Evolutionary conservation across 2,797 vertebrate species (phyloP), one percentile per base, ranked within the genome.

Genomic region (Hyperoplus lanceolatus): DNA sequence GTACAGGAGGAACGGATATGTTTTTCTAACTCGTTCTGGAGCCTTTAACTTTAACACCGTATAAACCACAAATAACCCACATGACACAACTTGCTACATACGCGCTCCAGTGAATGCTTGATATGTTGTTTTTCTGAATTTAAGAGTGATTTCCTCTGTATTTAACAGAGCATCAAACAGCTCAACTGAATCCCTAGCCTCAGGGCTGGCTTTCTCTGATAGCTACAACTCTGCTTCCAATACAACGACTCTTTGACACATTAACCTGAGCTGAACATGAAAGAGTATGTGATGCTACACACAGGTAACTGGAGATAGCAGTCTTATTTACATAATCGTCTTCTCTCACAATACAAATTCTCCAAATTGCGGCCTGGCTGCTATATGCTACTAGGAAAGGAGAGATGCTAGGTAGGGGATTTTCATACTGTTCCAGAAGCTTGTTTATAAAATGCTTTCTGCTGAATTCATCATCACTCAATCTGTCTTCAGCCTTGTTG

Each of bases 181-280:
- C 80, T 80, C 65, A 71, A 13, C 77, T 51, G 48, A 80, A 83
- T 80, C 67, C 59, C 42, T 77, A 38, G 80, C 87, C 82, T 21
- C 14, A 4, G 85, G 90, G 72, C 14, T 43, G 55, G n/a, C 72
- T 83, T 83, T 21, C 54, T 76, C 45, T 56, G 57, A 73, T 63
- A 29, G 56, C 57, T 70, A 55, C 56, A 67, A 62, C 57, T 75
- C 39, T 60, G 59, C 63, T 1, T 6, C 51, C 76, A 82, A 82
- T 79, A 84, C 73, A 55, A 63, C 83, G 77, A 64, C n/a, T 42
- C 36, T 50, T 13, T 45, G 51, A 46, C 51, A 45, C 53, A 54
- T 48, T 45, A 29, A 70, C 60, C 59, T 68, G 73, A 75, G 58
- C 61, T 48, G 61, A 71, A 54, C 51, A 65, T 49, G 43, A 70